These are phyloP conservation scores for Charina bottae DNA, from an alignment of 2,113 vertebrate genomes.

Conservation along the genomic window DNA sequence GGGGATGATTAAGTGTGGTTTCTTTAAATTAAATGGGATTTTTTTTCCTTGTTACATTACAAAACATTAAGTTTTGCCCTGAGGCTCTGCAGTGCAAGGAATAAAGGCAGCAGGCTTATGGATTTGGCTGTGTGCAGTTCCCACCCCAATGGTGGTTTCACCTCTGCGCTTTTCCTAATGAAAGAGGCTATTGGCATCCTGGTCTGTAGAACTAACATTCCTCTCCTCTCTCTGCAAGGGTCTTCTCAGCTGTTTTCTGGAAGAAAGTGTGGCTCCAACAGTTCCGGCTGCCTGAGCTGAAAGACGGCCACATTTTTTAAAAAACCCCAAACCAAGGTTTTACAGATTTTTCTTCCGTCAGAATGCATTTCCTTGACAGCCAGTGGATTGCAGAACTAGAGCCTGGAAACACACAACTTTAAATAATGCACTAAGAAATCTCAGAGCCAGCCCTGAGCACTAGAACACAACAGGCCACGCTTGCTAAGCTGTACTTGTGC, in stretches of 20 bases:
- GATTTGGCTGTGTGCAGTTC: neutral
- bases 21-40: neutral
- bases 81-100: neutral
- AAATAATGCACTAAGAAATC: neutral
- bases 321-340: neutral
- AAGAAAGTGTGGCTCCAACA: neutral
- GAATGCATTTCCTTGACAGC: neutral
- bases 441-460: neutral
- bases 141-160: neutral
- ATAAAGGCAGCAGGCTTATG: rapidly evolving
- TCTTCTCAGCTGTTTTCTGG: neutral
- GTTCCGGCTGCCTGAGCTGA: neutral
- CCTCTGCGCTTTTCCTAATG: neutral
- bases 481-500: neutral
- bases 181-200: neutral
- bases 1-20: neutral
- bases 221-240: neutral
- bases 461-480: neutral
- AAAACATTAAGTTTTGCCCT: neutral
- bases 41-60: neutral
- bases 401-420: neutral
- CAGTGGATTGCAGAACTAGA: neutral
- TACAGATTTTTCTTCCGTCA: neutral
- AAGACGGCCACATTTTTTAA: neutral
- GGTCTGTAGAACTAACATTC: neutral